These are phyloP conservation scores for Saccopteryx bilineata DNA, from an alignment of 2,113 vertebrate species.

Conservation along the genomic window DNA sequence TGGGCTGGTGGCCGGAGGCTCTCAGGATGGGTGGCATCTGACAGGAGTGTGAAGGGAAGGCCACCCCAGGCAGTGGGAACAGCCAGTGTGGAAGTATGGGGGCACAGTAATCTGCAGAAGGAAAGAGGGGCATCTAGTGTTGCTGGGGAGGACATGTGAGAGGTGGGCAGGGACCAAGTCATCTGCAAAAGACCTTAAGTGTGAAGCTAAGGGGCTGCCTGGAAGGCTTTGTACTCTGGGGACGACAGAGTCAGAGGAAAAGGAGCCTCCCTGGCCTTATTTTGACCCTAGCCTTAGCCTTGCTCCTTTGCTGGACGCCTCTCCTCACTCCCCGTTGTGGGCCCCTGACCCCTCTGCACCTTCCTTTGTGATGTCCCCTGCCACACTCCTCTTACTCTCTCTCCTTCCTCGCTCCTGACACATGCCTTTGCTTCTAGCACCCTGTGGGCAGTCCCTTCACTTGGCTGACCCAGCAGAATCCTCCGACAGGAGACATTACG, in stretches of 20 bases:
- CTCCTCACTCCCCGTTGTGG: not conserved
- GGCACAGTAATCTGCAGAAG: not conserved
- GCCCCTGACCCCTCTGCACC: not conserved
- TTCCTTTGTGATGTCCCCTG: accelerated
- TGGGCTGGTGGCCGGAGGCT: not conserved
- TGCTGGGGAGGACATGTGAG: not conserved
- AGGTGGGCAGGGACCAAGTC: not conserved
- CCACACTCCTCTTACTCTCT: no score
- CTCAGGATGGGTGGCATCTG: not conserved
- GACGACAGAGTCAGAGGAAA: not conserved
- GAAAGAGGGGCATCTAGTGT: not conserved
- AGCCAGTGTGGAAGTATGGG: accelerated
- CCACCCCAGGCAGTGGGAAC: not conserved
- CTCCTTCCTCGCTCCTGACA: not conserved
- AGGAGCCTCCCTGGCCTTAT: not conserved
- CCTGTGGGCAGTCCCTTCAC: not conserved
- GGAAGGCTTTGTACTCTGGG: accelerated
- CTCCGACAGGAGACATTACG: not conserved
- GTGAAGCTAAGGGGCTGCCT: not conserved
- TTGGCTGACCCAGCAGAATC: not conserved
- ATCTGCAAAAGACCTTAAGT: not conserved
- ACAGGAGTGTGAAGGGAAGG: not conserved
- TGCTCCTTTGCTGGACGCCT: accelerated
- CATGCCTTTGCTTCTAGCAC: accelerated
- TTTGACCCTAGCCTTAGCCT: not conserved